Percentiles rank a stretch among this genome's conserved stretches.
Conservation (phyloP, 2,113 vertebrate genomes). For the Amphiprion percula region DNA sequence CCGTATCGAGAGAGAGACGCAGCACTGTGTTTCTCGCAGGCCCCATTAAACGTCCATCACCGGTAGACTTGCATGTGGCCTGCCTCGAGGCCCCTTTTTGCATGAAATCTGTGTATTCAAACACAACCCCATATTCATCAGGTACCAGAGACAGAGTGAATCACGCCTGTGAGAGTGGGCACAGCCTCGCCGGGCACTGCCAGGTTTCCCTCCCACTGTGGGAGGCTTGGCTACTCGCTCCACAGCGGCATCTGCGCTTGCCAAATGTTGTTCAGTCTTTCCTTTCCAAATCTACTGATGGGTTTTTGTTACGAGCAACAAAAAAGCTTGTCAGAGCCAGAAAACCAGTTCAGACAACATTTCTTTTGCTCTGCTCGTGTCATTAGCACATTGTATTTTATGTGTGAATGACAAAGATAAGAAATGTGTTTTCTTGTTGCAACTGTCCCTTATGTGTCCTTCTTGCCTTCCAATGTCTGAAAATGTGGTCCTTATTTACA, state of each 20-base stretch:
- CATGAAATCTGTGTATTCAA: conserved; percentile 88
- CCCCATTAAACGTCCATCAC: conserved; percentile 53
- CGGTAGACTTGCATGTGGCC: conserved; percentile 82
- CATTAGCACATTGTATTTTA: conserved; percentile 33
- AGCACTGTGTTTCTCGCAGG: conserved; percentile 20
- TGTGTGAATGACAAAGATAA: conserved; percentile 48
- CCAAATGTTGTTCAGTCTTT: conserved; percentile 85
- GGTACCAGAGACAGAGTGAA: conserved; percentile 70
- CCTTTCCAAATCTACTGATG: conserved; percentile 80
- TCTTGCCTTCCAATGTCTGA: conserved; percentile 24
- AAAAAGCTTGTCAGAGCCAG: conserved; percentile 46
- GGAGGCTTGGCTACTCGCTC: conserved; percentile 67
- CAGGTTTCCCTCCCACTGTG: conserved; percentile 65
- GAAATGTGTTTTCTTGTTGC: conserved; percentile 36
- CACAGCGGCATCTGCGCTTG: conserved; percentile 75
- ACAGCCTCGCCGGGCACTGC: conserved; percentile 61
- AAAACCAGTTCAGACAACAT: conserved; percentile 32
- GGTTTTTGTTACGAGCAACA: conserved; percentile 55
- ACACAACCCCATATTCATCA: conserved; percentile 63
- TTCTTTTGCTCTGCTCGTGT: conserved; percentile 36
- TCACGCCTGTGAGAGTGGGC: conserved; percentile 71
- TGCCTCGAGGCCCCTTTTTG: conserved; percentile 82
- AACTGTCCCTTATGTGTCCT: conserved; percentile 37
- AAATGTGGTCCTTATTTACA: conserved; percentile 20
- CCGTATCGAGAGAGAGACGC: conserved; percentile 38